Conservation (phyloP, 2,113 vertebrate genomes). For the Emydura subglobosa region DNA sequence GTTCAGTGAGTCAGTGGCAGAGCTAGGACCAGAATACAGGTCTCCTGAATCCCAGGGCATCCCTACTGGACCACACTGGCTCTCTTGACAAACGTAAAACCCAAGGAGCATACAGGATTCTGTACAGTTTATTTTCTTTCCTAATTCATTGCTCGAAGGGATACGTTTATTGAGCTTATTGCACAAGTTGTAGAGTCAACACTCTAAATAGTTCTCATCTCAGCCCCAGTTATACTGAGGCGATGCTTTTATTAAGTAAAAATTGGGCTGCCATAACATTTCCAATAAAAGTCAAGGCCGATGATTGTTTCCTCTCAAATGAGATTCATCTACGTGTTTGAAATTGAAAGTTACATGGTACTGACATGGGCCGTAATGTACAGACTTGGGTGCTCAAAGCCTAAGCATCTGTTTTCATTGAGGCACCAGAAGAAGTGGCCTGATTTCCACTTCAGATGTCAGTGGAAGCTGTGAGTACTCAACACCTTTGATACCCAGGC, state of each 20-base stretch:
- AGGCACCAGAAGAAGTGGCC: not conserved
- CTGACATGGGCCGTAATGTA: not conserved
- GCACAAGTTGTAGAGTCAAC: not conserved
- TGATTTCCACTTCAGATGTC: not conserved
- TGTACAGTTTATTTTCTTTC: not conserved
- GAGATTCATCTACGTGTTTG: not conserved
- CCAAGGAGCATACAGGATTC: not conserved
- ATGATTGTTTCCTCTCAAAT: not conserved
- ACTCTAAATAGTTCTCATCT: not conserved
- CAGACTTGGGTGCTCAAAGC: not conserved
- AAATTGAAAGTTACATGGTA: not conserved
- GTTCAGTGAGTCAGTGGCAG: not conserved
- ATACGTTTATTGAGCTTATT: not conserved
- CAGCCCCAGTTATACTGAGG: too few species aligned
- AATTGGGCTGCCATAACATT: not conserved
- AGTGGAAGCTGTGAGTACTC: not conserved
- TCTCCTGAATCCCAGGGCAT: not conserved
- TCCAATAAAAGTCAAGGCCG: not conserved
- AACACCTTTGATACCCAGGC: not conserved
- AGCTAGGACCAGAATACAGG: not conserved
- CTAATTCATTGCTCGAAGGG: not conserved
- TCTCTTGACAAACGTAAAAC: not conserved
- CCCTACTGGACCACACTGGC: not conserved
- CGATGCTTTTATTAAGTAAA: not conserved
- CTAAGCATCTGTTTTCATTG: not conserved